phyloP scores from a whole-genome alignment of 2,888 invertebrate species.

The Podotricha telesiphe region DNA sequence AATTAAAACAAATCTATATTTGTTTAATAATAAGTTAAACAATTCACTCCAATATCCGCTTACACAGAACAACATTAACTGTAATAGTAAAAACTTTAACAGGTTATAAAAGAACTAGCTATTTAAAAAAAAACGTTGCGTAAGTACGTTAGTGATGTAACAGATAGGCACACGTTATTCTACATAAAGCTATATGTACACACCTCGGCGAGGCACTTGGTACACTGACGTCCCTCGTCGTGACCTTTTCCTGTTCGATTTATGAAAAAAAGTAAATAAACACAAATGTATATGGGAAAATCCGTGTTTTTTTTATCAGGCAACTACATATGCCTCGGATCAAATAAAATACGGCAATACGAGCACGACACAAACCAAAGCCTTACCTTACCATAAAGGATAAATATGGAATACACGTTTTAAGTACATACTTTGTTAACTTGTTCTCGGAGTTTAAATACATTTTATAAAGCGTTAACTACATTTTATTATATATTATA shows the following conservation, averaged over 20 bases:
- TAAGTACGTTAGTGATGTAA: slow-evolving; percentile 39
- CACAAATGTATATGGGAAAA: neutral
- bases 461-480: slow-evolving; percentile 55
- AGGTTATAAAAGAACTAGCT: neutral
- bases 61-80: slow-evolving; percentile 2
- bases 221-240: slow-evolving; percentile 52
- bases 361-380: slow-evolving; percentile 39
- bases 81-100: slow-evolving; percentile 8
- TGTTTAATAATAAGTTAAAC: too few relatives aligned
- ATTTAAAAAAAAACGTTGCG: slow-evolving; percentile 12
- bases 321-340: slow-evolving; percentile 5
- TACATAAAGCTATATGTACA: slow-evolving; percentile 76
- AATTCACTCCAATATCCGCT: neutral
- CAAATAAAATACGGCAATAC: slow-evolving; percentile 25
- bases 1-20: neutral
- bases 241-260: slow-evolving; percentile 8
- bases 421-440: slow-evolving; percentile 78
- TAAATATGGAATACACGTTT: slow-evolving; percentile 61
- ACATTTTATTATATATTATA: slow-evolving; percentile 51
- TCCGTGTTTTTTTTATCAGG: slow-evolving; percentile 31
- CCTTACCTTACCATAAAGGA: slow-evolving; percentile 32
- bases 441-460: slow-evolving; percentile 59
- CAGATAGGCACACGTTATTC: slow-evolving; percentile 70
- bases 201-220: slow-evolving; percentile 73
- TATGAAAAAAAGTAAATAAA: neutral